Evolutionary conservation across 2,888 invertebrate species (phyloP).

Genomic region (Thera britannica): DNA sequence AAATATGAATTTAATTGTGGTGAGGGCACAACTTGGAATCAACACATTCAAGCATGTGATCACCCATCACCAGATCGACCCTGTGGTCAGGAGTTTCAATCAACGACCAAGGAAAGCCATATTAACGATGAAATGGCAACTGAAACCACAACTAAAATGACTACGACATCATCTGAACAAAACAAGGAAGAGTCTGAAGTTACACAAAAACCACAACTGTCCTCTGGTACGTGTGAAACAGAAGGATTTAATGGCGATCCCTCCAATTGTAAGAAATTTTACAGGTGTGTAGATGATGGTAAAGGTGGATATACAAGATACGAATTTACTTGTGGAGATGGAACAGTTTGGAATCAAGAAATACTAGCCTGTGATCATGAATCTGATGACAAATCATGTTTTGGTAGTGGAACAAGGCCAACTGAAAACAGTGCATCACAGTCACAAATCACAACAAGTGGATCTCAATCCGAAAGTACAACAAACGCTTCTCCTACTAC

Average conservation of each 20-base stretch:
- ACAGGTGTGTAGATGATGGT: constrained; percentile 88
- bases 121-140: constrained; percentile 33
- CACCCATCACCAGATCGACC: constrained; percentile 51
- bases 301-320: constrained; percentile 85
- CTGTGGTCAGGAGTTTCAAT: constrained; percentile 22
- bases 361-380: constrained; percentile 83
- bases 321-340: constrained; percentile 89
- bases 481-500: constrained; percentile 35
- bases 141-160: constrained; percentile 23
- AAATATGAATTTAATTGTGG: constrained; percentile 85
- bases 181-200: constrained; percentile 18
- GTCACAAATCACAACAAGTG: constrained; percentile 30
- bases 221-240: constrained; percentile 68
- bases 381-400: constrained; percentile 51
- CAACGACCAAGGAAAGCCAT: constrained; percentile 29
- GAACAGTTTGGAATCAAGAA: constrained; percentile 87
- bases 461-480: constrained; percentile 29
- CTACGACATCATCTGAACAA: constrained; percentile 16
- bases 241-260: constrained; percentile 89
- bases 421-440: constrained; percentile 19
- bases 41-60: constrained; percentile 79
- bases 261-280: constrained; percentile 88
- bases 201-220: constrained; percentile 38
- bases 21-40: constrained; percentile 86
- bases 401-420: constrained; percentile 20